Evolutionary conservation across 2,113 vertebrate genomes (phyloP).

Genomic region (Pogonocichla stellata): DNA sequence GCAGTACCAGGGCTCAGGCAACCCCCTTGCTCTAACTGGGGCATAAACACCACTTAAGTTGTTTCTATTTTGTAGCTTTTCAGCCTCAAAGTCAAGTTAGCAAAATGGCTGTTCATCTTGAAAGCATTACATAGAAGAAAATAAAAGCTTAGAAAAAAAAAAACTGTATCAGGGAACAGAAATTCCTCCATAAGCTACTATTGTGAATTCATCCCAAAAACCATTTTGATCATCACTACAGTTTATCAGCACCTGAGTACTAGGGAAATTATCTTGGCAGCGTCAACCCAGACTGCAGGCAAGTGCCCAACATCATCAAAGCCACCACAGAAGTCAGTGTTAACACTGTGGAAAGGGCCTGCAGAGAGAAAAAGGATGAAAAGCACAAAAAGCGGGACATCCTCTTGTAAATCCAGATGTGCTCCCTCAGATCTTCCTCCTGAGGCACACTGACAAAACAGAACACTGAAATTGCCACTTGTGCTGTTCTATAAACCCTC

Average conservation of each 20-base stretch:
- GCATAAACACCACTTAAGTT: background rate
- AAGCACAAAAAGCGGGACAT: background rate
- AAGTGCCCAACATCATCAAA: background rate
- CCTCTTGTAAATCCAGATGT: background rate
- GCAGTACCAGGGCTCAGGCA: background rate
- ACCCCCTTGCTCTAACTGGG: background rate
- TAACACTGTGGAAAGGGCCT: background rate
- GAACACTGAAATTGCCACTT: background rate
- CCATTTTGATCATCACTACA: background rate
- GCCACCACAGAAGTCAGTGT: background rate
- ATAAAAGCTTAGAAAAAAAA: background rate
- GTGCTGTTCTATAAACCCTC: background rate
- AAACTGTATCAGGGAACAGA: background rate
- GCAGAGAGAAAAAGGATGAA: background rate
- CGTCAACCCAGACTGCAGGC: background rate
- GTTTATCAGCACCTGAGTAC: background rate
- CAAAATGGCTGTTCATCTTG: background rate
- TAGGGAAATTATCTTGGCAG: background rate
- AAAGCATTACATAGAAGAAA: background rate
- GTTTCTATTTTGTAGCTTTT: background rate
- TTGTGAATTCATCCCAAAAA: background rate
- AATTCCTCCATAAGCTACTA: background rate
- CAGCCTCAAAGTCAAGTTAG: background rate
- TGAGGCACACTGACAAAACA: background rate
- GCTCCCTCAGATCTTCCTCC: background rate